Percentiles rank a stretch among this genome's conserved stretches.
These are phyloP conservation scores for Manis crassicaudata DNA, from an alignment of 2,797 vertebrate genomes.

Conservation along the genomic window DNA sequence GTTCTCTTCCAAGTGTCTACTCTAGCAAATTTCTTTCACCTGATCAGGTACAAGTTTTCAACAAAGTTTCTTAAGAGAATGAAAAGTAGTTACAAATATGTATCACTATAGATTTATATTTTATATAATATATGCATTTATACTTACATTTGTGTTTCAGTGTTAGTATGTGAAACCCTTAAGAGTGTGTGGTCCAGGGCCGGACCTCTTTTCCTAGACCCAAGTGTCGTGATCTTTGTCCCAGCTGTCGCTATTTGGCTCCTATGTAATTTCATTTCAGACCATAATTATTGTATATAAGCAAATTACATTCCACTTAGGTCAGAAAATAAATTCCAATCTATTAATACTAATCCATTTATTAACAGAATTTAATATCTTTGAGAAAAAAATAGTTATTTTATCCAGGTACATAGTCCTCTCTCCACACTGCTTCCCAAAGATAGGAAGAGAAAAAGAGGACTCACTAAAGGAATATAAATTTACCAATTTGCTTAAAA, in stretches of 20 bases:
- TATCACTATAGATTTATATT: background rate
- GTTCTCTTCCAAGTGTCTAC: background rate
- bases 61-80: background rate
- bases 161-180: background rate
- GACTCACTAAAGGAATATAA: background rate
- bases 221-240: background rate
- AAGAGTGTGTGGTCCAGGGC: background rate
- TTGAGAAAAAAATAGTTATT: background rate
- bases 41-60: background rate
- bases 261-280: background rate
- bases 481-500: conserved; percentile 20
- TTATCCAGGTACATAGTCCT: background rate
- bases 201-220: fast-evolving
- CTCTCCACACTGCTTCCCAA: background rate
- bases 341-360: background rate
- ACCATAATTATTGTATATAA: background rate
- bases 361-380: background rate
- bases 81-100: background rate
- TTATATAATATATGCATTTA: background rate
- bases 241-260: background rate
- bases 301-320: background rate
- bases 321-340: background rate
- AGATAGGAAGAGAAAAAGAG: background rate
- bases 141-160: background rate
- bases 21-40: background rate